A percentile compares a stretch with the other conserved stretches of the same genome.
Conservation (phyloP, 2,797 vertebrate species). For the Anguilla marmorata region DNA sequence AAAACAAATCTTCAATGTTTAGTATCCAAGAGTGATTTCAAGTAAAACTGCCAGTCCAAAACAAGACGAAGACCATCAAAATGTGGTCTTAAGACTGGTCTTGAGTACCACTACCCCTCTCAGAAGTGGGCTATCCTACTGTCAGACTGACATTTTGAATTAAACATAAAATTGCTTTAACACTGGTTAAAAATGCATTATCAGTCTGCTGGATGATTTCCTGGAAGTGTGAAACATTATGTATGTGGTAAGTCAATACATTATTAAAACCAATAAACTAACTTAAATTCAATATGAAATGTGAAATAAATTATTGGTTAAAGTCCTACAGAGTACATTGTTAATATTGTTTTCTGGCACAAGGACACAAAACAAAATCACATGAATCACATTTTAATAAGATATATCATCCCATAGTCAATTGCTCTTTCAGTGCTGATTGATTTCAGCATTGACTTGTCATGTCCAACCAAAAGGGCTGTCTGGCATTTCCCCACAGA, state of each 20-base stretch:
- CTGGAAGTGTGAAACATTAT: background rate
- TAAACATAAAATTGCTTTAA: background rate
- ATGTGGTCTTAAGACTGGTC: too few relatives aligned
- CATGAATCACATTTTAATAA: background rate
- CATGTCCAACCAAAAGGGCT: background rate
- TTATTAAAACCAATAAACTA: background rate
- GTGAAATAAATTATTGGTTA: too few relatives aligned
- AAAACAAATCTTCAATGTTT: too few relatives aligned
- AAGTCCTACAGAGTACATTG: background rate
- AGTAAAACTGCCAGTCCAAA: too few relatives aligned
- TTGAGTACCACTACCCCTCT: too few relatives aligned
- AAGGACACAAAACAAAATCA: background rate
- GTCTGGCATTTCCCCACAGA: background rate
- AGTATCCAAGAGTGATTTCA: too few relatives aligned
- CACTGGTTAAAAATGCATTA: background rate
- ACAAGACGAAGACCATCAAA: too few relatives aligned
- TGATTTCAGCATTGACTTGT: background rate
- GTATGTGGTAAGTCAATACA: background rate
- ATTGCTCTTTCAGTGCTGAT: background rate
- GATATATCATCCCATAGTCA: background rate
- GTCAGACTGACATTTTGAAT: background rate
- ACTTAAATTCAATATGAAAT: too few relatives aligned
- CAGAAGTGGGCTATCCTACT: too few relatives aligned
- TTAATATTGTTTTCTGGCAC: background rate
- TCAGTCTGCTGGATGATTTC: background rate